Percentiles rank a stretch among this genome's conserved stretches.
Evolutionary conservation across 2,888 invertebrate species (phyloP).

Genomic region (Deroplatys truncata): DNA sequence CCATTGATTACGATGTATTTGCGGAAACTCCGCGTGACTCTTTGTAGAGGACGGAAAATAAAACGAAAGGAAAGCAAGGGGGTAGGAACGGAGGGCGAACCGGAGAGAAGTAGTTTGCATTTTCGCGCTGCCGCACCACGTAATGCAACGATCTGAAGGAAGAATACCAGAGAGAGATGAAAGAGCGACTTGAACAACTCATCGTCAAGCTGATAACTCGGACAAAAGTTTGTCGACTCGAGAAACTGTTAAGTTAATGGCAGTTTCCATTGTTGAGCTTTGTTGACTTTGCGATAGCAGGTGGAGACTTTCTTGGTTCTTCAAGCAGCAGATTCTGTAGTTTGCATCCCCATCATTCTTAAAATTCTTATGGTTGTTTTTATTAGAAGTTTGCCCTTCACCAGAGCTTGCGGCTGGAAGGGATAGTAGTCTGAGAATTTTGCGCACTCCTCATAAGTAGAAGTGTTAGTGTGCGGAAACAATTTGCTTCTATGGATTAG

Average conservation of each 20-base stretch:
- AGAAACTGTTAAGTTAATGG: conserved; percentile 17
- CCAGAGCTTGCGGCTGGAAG: too few species aligned
- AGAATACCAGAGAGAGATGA: not conserved
- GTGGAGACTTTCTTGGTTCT: not conserved
- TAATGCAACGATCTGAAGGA: not conserved
- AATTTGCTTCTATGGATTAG: too few species aligned
- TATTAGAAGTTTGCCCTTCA: not conserved
- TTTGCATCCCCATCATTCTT: not conserved
- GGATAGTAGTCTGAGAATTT: too few species aligned
- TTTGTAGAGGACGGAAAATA: not conserved
- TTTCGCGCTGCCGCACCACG: not conserved
- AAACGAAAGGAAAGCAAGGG: not conserved
- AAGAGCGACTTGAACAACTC: not conserved
- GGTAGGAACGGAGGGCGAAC: not conserved
- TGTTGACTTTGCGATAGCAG: conserved; percentile 15
- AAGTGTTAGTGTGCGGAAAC: too few species aligned
- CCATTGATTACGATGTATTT: not conserved
- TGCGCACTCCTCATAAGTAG: too few species aligned
- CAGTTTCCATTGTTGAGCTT: conserved; percentile 14
- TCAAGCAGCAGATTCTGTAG: not conserved
- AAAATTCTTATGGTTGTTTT: not conserved
- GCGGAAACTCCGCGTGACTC: not conserved
- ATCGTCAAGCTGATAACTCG: not conserved
- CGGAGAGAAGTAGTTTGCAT: not conserved
- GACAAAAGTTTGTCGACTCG: not conserved